These are phyloP conservation scores for Taxidea taxus DNA, from an alignment of 2,113 vertebrate species.

Conservation along the genomic window DNA sequence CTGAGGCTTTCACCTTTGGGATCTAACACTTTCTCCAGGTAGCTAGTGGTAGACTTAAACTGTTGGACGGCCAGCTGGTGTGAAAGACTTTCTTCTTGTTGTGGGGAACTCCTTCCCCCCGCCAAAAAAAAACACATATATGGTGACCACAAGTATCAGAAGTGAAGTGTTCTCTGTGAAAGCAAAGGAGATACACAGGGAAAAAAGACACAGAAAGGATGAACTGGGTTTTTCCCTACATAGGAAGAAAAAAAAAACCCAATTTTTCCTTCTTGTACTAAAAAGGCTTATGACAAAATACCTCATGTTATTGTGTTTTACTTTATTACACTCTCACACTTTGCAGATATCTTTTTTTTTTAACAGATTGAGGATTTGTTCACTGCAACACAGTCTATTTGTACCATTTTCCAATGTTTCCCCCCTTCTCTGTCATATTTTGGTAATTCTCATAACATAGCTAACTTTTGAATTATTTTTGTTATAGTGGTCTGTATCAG, in stretches of 20 bases:
- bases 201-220: not conserved
- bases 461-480: not conserved
- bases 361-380: not conserved
- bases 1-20: not conserved
- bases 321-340: not conserved
- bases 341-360: not conserved
- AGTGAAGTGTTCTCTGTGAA: not conserved
- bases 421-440: not conserved
- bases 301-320: not conserved
- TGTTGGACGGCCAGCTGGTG: not conserved
- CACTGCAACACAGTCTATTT: not conserved
- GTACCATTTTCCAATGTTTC: not conserved
- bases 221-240: not conserved
- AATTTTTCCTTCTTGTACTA: not conserved
- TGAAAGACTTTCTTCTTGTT: not conserved
- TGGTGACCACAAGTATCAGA: not conserved
- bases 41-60: not conserved
- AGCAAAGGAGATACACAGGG: not conserved
- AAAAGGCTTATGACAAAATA: not conserved
- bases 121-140: no score
- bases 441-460: not conserved
- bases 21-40: not conserved
- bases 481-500: not conserved
- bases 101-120: no score
- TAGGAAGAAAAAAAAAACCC: not conserved